Evolutionary conservation across 2,113 vertebrate genomes (phyloP), one percentile per base, ranked within the genome.

Genomic region (Gavialis gangeticus): DNA sequence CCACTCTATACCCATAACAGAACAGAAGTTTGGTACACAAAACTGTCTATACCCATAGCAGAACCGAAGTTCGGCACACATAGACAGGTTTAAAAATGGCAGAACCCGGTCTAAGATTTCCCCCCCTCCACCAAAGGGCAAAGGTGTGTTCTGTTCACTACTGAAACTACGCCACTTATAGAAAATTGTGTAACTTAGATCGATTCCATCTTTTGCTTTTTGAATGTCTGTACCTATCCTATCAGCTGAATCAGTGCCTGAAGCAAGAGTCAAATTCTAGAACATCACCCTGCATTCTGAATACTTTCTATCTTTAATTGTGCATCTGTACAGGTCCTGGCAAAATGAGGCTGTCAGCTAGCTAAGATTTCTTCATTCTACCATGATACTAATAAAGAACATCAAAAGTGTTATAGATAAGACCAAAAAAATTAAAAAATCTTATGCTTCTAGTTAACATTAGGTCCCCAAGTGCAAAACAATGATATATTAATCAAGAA

Each of bases 221-320:
- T 46, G 46, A 46, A 46, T 46, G 46, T 46, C 46, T 46, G 46
- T 46, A 46, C 46, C 46, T 46, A 46, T 9, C 46, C 46, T 6
- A 5, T 87, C 88, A 91, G 91, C 59, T 25, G 76, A 91, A 96
- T 94, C 81, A 96, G 87, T 10, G 30, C 88, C 91, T 95, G 94
- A 95, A 84, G 97, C 94, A 95, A 97, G 97, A 96, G 94, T 96
- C 96, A 90, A 66, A 94, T 96, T 95, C 92, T 77, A 90, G 91
- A 91, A 92, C 84, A 92, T 94, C 91, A 84, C 94, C 96, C 92
- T 94, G 83, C 79, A 95, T 79, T 91, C 67, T 95, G 86, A 96
- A 96, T 18, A 0, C 54, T 82, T 67, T 93, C 85, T 67, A 87
- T 69, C 55, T n/a, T 79, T 89, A 93, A n/a, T 93, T 92, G 86